Evolutionary conservation across 2,888 invertebrate genomes (phyloP).

Genomic region (Ligdia adustata): DNA sequence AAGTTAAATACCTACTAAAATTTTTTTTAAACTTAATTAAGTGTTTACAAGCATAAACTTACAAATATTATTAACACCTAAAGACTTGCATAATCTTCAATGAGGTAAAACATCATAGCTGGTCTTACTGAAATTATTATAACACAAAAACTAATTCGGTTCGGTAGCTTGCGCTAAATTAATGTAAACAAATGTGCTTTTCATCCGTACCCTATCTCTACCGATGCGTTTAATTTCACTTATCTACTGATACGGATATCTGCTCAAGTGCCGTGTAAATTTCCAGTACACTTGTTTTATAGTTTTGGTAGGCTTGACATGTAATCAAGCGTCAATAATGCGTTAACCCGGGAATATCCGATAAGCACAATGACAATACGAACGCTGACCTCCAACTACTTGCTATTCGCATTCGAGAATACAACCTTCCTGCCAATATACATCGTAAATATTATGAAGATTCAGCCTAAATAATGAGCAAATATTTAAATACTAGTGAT

Average conservation of each 20-base stretch:
- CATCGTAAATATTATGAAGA: constrained; percentile 33
- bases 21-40: too few relatives aligned
- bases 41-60: too few relatives aligned
- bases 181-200: constrained; percentile 26
- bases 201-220: constrained; percentile 20
- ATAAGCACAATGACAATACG: constrained; percentile 56
- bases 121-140: constrained; percentile 11
- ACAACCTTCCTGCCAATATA: constrained; percentile 41
- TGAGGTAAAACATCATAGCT: too few relatives aligned
- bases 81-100: too few relatives aligned
- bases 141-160: constrained; percentile 8
- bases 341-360: constrained; percentile 49
- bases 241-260: constrained; percentile 36
- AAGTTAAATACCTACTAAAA: too few relatives aligned
- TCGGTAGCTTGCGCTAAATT: constrained; percentile 11
- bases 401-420: constrained; percentile 25
- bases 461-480: constrained; percentile 14
- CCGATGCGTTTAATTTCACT: constrained; percentile 17
- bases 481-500: constrained; percentile 36
- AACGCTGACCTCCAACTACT: constrained; percentile 55
- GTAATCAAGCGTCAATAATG: constrained; percentile 59
- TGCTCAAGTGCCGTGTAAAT: constrained; percentile 60
- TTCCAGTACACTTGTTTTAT: constrained; percentile 62
- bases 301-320: constrained; percentile 56
- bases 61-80: too few relatives aligned